phyloP scores from a whole-genome alignment of 1,140 invertebrate genomes.

The Homalodisca vitripennis region DNA sequence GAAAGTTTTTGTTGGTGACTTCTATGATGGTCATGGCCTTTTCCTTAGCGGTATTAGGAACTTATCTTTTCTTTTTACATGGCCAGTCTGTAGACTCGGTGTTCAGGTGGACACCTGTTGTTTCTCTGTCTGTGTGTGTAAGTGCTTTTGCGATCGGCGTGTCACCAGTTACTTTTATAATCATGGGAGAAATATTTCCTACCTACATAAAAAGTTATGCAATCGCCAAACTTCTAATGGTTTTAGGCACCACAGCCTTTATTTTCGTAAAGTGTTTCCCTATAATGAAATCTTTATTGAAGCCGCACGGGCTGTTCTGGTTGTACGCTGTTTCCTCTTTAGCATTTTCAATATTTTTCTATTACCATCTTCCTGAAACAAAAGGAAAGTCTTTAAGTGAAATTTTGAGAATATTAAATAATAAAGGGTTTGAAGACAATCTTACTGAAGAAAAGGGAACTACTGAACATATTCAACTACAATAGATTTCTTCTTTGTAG shows the following conservation, averaged over 20 bases:
- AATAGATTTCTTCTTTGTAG: too few relatives aligned
- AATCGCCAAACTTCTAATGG: slow-evolving; percentile 25
- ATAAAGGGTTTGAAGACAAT: not conserved
- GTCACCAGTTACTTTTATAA: slow-evolving; percentile 31
- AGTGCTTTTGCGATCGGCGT: slow-evolving; percentile 16
- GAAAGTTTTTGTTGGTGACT: slow-evolving; percentile 55
- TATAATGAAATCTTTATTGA: slow-evolving; percentile 7
- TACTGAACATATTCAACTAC: too few relatives aligned
- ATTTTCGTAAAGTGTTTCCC: slow-evolving; percentile 28
- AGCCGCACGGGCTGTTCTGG: slow-evolving; percentile 32
- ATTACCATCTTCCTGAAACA: slow-evolving; percentile 32
- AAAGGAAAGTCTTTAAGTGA: slow-evolving; percentile 27
- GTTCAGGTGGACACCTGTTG: slow-evolving; percentile 36
- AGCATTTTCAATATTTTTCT: slow-evolving; percentile 11
- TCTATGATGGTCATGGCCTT: slow-evolving; percentile 51
- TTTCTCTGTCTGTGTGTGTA: slow-evolving; percentile 24
- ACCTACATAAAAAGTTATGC: slow-evolving; percentile 23
- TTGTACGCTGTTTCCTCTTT: slow-evolving; percentile 31
- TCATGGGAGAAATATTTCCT: slow-evolving; percentile 32
- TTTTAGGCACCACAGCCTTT: slow-evolving; percentile 16
- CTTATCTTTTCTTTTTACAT: slow-evolving; percentile 42
- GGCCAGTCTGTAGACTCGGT: slow-evolving; percentile 38
- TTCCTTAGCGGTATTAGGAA: slow-evolving; percentile 43
- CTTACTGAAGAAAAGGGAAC: not conserved
- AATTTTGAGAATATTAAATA: slow-evolving; percentile 28